Conservation (phyloP, 2,113 vertebrate species). For the Oreochromis aureus region DNA sequence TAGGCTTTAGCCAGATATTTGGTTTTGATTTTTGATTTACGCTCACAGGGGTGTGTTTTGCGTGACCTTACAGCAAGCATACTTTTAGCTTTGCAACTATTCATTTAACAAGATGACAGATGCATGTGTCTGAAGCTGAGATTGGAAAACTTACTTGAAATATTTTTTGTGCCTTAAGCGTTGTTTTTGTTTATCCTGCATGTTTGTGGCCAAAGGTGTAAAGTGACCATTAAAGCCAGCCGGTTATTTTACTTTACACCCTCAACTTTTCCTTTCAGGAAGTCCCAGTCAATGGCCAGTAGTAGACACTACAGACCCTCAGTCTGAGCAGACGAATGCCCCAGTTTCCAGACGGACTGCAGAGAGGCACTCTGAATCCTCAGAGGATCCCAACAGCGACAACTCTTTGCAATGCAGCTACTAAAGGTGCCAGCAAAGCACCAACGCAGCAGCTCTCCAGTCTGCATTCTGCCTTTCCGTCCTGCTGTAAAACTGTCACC, state of each 20-base stretch:
- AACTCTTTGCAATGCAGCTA: slow-evolving; percentile 43
- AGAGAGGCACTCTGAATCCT: not conserved
- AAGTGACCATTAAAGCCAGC: not conserved
- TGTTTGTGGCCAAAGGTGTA: not conserved
- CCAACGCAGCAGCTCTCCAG: not conserved
- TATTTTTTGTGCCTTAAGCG: not conserved
- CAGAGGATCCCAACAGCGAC: slow-evolving; percentile 11
- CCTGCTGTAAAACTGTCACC: slow-evolving; percentile 38
- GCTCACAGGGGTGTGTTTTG: not conserved
- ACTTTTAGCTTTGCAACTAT: not conserved
- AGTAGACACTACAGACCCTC: not conserved
- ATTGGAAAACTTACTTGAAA: not conserved
- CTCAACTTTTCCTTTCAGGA: slow-evolving; percentile 48
- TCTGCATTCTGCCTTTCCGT: not conserved
- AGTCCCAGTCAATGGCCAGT: slow-evolving; percentile 65
- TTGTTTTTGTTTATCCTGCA: not conserved
- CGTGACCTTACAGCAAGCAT: not conserved
- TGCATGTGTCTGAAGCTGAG: slow-evolving; percentile 7
- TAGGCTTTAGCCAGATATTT: not conserved
- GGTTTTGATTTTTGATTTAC: not conserved
- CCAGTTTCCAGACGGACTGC: not conserved
- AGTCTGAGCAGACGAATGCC: not conserved
- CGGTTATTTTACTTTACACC: not conserved
- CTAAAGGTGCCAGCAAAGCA: not conserved
- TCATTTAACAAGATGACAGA: not conserved